These are phyloP conservation scores for Crocidura indochinensis DNA, from an alignment of 2,797 vertebrate genomes.

Conservation along the genomic window DNA sequence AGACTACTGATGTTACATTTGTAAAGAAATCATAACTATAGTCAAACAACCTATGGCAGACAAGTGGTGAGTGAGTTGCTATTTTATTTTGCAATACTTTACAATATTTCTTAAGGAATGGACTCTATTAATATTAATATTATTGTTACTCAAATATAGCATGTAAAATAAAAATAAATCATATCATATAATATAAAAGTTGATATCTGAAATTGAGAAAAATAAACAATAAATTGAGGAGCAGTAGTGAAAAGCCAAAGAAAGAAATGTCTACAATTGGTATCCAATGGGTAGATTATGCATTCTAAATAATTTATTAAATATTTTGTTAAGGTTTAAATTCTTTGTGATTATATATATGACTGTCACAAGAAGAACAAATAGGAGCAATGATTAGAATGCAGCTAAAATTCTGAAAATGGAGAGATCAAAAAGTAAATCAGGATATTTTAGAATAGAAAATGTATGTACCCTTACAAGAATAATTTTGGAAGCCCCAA, in stretches of 20 bases:
- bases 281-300: not conserved
- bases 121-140: too few relatives aligned
- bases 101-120: not conserved
- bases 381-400: too few relatives aligned
- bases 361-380: constrained; percentile 8
- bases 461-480: not conserved
- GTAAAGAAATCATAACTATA: not conserved
- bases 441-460: not conserved
- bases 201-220: not conserved
- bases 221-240: not conserved
- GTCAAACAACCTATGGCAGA: not conserved
- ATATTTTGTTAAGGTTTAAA: too few relatives aligned
- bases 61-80: not conserved
- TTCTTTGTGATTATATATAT: not conserved
- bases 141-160: too few relatives aligned
- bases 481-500: not conserved
- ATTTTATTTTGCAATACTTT: not conserved
- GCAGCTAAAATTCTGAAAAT: not conserved
- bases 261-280: not conserved
- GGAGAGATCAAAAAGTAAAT: not conserved
- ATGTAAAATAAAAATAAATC: too few relatives aligned
- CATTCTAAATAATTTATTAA: not conserved
- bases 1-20: not conserved
- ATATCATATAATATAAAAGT: not conserved
- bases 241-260: not conserved